Conservation (phyloP, 2,113 vertebrate genomes). For the western clawed frog (Xenopus tropicalis) region DNA sequence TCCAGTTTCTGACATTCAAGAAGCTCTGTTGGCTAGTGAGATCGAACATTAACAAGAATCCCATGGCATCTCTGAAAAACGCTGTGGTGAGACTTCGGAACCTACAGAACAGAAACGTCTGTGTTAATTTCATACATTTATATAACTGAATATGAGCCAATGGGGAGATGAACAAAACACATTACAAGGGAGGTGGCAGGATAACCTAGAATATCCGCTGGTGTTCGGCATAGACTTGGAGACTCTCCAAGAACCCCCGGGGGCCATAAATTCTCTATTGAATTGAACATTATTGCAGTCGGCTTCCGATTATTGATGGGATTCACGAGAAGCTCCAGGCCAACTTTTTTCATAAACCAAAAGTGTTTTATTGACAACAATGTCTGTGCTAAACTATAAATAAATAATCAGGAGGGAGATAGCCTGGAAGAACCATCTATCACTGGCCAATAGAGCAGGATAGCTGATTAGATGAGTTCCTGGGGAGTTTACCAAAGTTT, state of each 20-base stretch:
- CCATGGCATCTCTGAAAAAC: constrained; percentile 96
- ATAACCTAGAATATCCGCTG: too few species aligned
- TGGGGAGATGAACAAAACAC: too few species aligned
- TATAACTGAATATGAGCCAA: too few species aligned
- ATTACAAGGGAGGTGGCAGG: too few species aligned
- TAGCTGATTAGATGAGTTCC: not conserved
- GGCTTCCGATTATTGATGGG: not conserved
- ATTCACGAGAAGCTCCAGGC: not conserved
- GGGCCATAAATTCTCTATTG: too few species aligned
- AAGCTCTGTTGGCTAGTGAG: constrained; percentile 96
- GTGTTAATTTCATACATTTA: too few species aligned
- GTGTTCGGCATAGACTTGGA: too few species aligned
- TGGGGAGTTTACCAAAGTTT: too few species aligned
- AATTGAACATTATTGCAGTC: not conserved
- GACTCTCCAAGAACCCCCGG: too few species aligned
- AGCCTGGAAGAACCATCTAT: not conserved
- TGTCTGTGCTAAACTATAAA: not conserved
- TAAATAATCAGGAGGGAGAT: not conserved
- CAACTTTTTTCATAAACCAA: not conserved
- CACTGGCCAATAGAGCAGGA: not conserved
- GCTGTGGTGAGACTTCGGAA: constrained; percentile 89
- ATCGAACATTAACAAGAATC: constrained; percentile 93
- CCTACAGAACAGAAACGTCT: constrained; percentile 44
- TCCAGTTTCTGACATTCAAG: constrained; percentile 94
- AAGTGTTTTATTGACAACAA: not conserved